These are phyloP conservation scores for Metacarcinus magister DNA, from an alignment of 2,888 invertebrate genomes.

Conservation along the genomic window DNA sequence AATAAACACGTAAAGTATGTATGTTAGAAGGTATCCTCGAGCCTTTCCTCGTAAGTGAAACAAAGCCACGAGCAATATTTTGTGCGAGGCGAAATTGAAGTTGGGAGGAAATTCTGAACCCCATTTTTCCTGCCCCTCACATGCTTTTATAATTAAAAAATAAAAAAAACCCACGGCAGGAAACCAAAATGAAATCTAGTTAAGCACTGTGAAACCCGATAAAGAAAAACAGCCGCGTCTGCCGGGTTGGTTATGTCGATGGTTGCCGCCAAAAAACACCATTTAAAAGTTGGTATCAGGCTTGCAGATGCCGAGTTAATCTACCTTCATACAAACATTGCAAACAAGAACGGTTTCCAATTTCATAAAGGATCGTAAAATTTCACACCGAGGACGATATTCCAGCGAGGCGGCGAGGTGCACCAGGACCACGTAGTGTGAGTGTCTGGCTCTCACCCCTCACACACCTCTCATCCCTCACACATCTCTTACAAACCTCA, in stretches of 20 bases:
- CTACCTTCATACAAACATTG: constrained; percentile 40
- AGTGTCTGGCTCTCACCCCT: background rate
- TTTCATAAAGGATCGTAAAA: constrained; percentile 41
- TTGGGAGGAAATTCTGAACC: background rate
- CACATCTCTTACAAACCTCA: too few relatives aligned
- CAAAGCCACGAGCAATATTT: background rate
- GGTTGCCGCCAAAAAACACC: background rate
- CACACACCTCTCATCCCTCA: too few relatives aligned
- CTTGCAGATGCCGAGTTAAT: background rate
- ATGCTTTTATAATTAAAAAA: constrained; percentile 22
- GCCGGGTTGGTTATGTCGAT: background rate
- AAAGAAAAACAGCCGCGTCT: background rate
- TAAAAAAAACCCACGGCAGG: background rate
- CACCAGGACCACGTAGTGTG: background rate
- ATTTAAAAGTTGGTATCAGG: background rate
- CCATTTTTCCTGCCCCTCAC: background rate
- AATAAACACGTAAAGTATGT: background rate
- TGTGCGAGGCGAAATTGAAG: background rate
- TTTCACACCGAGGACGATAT: background rate
- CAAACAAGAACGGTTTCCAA: constrained; percentile 45
- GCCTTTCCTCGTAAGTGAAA: background rate
- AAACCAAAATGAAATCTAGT: background rate
- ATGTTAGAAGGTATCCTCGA: background rate
- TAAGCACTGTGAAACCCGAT: background rate
- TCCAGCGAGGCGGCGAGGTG: background rate